A percentile compares a stretch with the other conserved stretches of the same genome.
Evolutionary conservation across 2,797 vertebrate species (phyloP).

Genomic region (Corythornis leucogaster): DNA sequence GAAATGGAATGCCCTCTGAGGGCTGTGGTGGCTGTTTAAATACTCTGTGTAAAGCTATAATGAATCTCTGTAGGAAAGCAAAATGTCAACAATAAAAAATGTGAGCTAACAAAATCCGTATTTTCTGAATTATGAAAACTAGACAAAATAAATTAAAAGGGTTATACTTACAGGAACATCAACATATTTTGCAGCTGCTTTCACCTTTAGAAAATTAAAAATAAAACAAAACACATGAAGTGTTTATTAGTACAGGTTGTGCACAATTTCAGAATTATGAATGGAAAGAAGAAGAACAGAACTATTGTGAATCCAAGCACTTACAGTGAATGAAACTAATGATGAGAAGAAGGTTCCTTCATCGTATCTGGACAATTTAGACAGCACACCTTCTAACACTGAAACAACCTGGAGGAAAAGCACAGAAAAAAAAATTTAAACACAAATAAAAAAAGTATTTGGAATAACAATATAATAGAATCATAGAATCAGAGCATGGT

Average conservation of each 20-base stretch:
- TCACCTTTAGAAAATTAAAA: slow-evolving; percentile 85
- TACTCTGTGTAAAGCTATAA: slow-evolving; percentile 39
- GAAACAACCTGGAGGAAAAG: slow-evolving; percentile 84
- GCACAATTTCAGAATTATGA: slow-evolving; percentile 8
- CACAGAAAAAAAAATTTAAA: background rate
- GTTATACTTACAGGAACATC: slow-evolving; percentile 92
- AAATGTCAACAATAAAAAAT: slow-evolving; percentile 50
- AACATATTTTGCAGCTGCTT: slow-evolving; percentile 96
- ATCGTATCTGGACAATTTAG: slow-evolving; percentile 94
- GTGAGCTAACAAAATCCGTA: background rate
- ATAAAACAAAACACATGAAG: slow-evolving; percentile 64
- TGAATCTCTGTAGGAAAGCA: slow-evolving; percentile 52
- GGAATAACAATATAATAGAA: background rate
- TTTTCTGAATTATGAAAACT: background rate
- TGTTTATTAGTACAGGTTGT: slow-evolving; percentile 13
- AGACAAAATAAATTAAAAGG: background rate
- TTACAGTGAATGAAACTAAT: slow-evolving; percentile 96
- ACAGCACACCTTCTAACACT: slow-evolving; percentile 91
- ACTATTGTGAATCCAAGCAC: slow-evolving; percentile 67
- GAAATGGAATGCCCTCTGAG: slow-evolving; percentile 65
- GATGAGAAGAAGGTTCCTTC: slow-evolving; percentile 98
- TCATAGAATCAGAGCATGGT: no score
- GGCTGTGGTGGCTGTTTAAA: slow-evolving; percentile 62
- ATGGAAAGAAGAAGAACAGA: background rate
- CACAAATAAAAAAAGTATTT: background rate